These are phyloP conservation scores for Eretmocerus hayati DNA, from an alignment of 2,888 invertebrate genomes.

Conservation along the genomic window DNA sequence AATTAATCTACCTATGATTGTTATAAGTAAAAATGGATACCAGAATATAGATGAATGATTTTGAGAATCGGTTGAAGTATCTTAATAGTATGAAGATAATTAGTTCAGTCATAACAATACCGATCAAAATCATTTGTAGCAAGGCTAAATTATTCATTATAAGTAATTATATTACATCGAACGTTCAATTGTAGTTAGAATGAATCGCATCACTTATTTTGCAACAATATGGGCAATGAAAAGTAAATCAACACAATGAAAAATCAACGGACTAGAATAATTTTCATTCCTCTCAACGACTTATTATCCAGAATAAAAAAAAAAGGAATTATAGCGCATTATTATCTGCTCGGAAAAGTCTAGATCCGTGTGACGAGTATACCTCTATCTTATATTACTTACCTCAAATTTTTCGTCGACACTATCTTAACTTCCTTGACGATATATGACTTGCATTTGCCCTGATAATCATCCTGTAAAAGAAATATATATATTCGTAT, in stretches of 20 bases:
- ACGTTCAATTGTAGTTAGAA: neutral
- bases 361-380: too few relatives aligned
- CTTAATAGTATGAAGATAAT: too few relatives aligned
- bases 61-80: too few relatives aligned
- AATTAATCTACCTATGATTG: too few relatives aligned
- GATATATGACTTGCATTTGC: conserved; percentile 49
- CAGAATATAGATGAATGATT: too few relatives aligned
- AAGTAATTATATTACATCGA: too few relatives aligned
- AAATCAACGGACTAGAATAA: neutral
- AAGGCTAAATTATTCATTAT: too few relatives aligned
- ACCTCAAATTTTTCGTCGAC: conserved; percentile 39
- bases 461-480: conserved; percentile 49
- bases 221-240: too few relatives aligned
- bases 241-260: too few relatives aligned
- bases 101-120: too few relatives aligned
- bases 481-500: conserved; percentile 1
- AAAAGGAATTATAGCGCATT: neutral
- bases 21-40: too few relatives aligned
- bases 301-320: neutral
- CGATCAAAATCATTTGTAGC: too few relatives aligned
- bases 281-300: neutral
- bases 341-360: neutral
- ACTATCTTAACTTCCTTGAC: conserved; percentile 47
- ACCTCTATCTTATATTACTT: conserved; percentile 17
- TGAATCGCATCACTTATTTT: neutral